Percentiles rank a stretch among this genome's conserved stretches.
Evolutionary conservation across 2,797 vertebrate species (phyloP).

Genomic region (Hozukius guyotensis): DNA sequence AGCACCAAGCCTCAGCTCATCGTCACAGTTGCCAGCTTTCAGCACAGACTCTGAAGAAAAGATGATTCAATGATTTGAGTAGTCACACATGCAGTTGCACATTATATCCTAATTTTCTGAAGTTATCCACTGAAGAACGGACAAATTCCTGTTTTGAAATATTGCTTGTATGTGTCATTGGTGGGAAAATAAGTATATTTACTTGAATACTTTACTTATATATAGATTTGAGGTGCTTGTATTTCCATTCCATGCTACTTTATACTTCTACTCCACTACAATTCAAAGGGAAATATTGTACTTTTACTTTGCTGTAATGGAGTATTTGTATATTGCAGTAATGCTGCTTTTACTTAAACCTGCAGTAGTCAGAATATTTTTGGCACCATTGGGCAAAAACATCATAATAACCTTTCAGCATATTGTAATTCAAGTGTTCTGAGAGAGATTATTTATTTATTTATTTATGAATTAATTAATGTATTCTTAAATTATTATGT

Average conservation of each 20-base stretch:
- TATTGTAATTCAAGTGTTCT: no score
- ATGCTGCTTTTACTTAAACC: background rate
- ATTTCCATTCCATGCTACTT: background rate
- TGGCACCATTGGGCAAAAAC: no score
- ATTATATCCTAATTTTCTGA: background rate
- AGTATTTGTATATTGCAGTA: background rate
- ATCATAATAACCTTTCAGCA: no score
- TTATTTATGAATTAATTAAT: no score
- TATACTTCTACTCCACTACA: background rate
- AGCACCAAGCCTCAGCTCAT: constrained; percentile 89
- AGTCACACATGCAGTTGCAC: background rate
- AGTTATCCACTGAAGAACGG: background rate
- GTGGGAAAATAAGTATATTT: background rate
- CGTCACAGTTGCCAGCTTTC: constrained; percentile 83
- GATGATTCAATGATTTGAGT: background rate
- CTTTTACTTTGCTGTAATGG: background rate
- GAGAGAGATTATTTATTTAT: no score
- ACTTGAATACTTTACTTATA: background rate
- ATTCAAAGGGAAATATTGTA: background rate
- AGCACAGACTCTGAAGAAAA: constrained; percentile 73
- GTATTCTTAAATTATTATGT: no score
- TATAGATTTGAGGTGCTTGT: background rate
- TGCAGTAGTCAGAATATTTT: no score
- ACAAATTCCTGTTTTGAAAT: background rate
- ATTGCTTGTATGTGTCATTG: background rate